Conservation (phyloP, 2,797 vertebrate species). For the Streptopelia turtur region DNA sequence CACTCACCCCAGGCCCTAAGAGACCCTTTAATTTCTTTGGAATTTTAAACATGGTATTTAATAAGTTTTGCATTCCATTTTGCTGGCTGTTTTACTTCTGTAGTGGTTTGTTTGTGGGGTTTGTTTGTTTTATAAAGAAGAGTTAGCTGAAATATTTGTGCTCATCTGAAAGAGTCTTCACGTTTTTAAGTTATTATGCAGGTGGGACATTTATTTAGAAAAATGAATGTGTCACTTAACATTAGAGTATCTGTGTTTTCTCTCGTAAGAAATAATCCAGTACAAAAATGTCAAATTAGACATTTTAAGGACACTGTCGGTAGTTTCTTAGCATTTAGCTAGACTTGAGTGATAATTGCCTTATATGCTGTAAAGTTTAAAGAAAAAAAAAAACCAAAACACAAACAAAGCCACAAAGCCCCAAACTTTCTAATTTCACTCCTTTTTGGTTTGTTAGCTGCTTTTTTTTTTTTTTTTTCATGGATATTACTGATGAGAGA, state of each 20-base stretch:
- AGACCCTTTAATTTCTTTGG: conserved; percentile 97
- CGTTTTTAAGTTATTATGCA: not conserved
- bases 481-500: not conserved
- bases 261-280: not conserved
- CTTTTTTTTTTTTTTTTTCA: not conserved
- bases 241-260: not conserved
- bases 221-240: not conserved
- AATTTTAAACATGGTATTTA: conserved; percentile 89
- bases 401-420: too few relatives aligned
- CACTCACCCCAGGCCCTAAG: conserved; percentile 91
- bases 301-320: not conserved
- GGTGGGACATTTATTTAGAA: not conserved
- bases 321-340: not conserved
- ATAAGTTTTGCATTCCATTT: conserved; percentile 26
- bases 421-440: not conserved
- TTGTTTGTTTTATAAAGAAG: not conserved
- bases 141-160: not conserved
- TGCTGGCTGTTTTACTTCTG: not conserved
- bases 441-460: not conserved
- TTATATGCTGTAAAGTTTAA: not conserved
- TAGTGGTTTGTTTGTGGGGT: not conserved
- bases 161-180: not conserved
- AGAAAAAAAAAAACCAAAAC: not conserved
- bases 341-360: not conserved
- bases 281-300: not conserved